Evolutionary conservation across 2,888 invertebrate species (phyloP).

Genomic region (Perizoma affinitatum): DNA sequence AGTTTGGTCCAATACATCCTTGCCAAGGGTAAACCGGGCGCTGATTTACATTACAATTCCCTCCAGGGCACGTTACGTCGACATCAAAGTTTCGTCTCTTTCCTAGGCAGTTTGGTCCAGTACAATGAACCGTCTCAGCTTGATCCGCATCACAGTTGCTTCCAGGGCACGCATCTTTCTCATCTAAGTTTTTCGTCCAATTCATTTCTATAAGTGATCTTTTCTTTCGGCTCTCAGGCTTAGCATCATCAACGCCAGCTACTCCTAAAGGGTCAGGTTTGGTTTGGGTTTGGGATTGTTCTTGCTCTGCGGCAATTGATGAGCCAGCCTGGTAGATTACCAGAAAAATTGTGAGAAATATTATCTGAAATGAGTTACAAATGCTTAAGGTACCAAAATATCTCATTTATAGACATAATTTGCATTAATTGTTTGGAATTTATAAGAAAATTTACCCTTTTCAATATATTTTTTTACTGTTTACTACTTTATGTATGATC

Average conservation of each 20-base stretch:
- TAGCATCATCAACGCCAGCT: conserved; percentile 7
- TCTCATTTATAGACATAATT: no score
- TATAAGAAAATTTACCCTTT: no score
- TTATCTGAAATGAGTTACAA: conserved; percentile 6
- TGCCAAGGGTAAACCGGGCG: not conserved
- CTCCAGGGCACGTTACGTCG: not conserved
- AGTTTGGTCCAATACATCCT: not conserved
- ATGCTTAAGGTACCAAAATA: no score
- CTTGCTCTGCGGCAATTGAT: conserved; percentile 30
- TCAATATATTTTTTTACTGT: no score
- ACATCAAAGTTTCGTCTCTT: not conserved
- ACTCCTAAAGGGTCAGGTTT: no score
- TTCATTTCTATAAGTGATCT: not conserved
- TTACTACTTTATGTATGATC: no score
- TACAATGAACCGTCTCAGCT: no score
- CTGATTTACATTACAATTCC: not conserved
- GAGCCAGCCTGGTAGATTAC: conserved; percentile 11
- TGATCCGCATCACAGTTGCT: not conserved
- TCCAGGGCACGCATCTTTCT: not conserved
- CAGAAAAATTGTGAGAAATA: conserved; percentile 5
- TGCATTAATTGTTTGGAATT: no score
- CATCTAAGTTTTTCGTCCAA: not conserved
- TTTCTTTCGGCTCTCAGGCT: conserved; percentile 13
- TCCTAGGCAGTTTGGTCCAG: not conserved
- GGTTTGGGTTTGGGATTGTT: no score